phyloP scores from a whole-genome alignment of 2,113 vertebrate species.

The Hassar affinis region DNA sequence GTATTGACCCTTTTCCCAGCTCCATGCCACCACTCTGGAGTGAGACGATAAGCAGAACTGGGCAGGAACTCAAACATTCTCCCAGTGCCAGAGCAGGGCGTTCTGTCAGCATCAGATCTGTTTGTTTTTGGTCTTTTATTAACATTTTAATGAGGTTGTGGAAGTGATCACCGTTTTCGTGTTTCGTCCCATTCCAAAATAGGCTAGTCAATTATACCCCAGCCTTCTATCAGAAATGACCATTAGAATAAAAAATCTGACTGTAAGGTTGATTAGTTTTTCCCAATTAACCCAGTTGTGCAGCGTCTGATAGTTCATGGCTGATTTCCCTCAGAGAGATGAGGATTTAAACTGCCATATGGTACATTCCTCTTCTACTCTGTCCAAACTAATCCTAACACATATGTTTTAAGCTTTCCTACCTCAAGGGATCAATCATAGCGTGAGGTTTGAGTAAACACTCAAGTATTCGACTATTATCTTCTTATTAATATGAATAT shows the following conservation, averaged over 20 bases:
- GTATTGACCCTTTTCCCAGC: conserved; percentile 46
- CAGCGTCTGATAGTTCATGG: background rate
- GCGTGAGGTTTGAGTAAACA: too few relatives aligned
- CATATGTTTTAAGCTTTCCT: too few relatives aligned
- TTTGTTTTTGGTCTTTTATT: conserved; percentile 26
- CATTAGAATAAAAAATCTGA: background rate
- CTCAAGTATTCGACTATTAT: background rate
- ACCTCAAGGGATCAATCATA: too few relatives aligned
- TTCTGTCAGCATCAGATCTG: background rate
- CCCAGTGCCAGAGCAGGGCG: conserved; percentile 7
- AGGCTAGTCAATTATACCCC: background rate
- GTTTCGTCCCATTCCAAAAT: background rate
- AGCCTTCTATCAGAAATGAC: background rate
- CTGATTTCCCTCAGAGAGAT: background rate
- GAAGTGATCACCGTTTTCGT: conserved; percentile 1
- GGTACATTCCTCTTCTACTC: background rate
- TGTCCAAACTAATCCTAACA: too few relatives aligned
- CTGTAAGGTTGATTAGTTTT: background rate
- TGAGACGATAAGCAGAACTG: conserved; percentile 34
- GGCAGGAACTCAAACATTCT: conserved; percentile 37
- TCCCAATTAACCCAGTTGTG: background rate
- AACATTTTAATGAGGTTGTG: background rate
- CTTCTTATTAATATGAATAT: too few relatives aligned
- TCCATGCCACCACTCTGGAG: conserved; percentile 45
- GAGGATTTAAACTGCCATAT: background rate